Evolutionary conservation across 2,888 invertebrate species (phyloP).

Genomic region (Aromia moschata): DNA sequence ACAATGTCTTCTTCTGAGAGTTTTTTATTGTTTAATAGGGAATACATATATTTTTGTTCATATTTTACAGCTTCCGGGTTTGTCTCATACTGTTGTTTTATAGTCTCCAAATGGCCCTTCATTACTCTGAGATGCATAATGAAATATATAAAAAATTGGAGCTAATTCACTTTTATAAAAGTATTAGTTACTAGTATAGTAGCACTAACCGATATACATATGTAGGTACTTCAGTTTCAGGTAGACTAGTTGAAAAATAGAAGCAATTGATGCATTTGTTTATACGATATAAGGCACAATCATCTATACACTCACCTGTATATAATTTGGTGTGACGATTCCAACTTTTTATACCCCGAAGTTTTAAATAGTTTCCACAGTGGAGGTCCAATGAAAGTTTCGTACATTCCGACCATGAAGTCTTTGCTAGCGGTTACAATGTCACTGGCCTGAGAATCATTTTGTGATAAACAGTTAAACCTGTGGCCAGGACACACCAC

Average conservation of each 20-base stretch:
- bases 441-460: slow-evolving; percentile 51
- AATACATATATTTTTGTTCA: slow-evolving; percentile 55
- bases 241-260: too few relatives aligned
- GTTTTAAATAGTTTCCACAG: slow-evolving; percentile 65
- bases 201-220: too few relatives aligned
- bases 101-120: slow-evolving; percentile 42
- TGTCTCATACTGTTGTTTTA: slow-evolving; percentile 35
- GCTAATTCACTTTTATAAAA: too few relatives aligned
- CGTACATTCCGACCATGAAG: slow-evolving; percentile 64
- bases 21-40: slow-evolving; percentile 59
- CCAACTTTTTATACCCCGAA: slow-evolving; percentile 64
- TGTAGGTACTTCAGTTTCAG: too few relatives aligned
- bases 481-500: slow-evolving; percentile 65
- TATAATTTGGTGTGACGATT: slow-evolving; percentile 64
- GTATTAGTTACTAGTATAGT: too few relatives aligned
- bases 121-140: too few relatives aligned
- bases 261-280: too few relatives aligned
- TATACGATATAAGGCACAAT: too few relatives aligned
- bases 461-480: slow-evolving; percentile 59
- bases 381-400: slow-evolving; percentile 64
- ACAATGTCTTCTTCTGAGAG: slow-evolving; percentile 62
- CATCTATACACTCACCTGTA: slow-evolving; percentile 56
- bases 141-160: too few relatives aligned
- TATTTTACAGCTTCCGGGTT: slow-evolving; percentile 40
- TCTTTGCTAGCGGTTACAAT: slow-evolving; percentile 63